phyloP scores from a whole-genome alignment of 2,113 vertebrate genomes.

The Myocastor coypus region DNA sequence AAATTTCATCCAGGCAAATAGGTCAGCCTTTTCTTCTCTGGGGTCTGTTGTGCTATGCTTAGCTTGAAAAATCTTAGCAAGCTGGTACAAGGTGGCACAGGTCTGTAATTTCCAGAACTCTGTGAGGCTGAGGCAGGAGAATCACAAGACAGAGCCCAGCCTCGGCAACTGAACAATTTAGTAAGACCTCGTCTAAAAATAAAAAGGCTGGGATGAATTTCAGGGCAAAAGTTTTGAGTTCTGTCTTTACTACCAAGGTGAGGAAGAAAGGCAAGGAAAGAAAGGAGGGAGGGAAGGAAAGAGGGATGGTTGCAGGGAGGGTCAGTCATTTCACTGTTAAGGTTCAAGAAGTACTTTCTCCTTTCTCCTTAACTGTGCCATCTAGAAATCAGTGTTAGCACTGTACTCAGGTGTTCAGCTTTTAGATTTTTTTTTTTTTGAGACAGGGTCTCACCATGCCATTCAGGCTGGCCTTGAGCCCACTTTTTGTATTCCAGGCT shows the following conservation, averaged over 20 bases:
- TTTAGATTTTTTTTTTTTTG: not conserved
- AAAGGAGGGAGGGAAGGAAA: not conserved
- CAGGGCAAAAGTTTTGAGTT: not conserved
- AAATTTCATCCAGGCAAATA: not conserved
- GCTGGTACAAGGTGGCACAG: not conserved
- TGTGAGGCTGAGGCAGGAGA: not conserved
- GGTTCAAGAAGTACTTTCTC: not conserved
- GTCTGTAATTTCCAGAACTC: not conserved
- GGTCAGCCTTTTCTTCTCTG: not conserved
- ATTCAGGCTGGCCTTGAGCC: no score
- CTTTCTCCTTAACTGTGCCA: not conserved
- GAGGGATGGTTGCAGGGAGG: not conserved
- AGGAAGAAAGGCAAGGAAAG: not conserved
- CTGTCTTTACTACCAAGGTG: not conserved
- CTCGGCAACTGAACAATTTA: not conserved
- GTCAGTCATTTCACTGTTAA: not conserved
- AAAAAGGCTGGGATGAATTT: not conserved
- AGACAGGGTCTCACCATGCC: no score
- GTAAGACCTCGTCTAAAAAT: not conserved
- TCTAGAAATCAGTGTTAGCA: not conserved
- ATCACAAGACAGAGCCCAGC: not conserved
- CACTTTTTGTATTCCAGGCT: no score
- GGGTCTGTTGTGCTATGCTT: not conserved
- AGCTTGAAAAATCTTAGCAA: slow-evolving; percentile 25
- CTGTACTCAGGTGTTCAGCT: not conserved